phyloP scores from a whole-genome alignment of 2,797 vertebrate genomes.

The Tolypeutes matacus region DNA sequence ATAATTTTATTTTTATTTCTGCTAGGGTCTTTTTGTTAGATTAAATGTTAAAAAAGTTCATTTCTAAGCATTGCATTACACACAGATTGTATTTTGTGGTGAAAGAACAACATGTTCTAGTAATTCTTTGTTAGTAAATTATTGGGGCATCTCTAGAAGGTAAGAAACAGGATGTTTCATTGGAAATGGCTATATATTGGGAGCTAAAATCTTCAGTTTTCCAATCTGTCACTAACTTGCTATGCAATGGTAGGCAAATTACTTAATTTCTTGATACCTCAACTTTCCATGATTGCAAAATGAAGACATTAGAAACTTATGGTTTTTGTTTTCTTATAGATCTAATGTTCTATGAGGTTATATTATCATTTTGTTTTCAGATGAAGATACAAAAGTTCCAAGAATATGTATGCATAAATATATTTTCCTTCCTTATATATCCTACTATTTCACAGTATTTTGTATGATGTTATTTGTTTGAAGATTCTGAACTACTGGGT shows the following conservation, averaged over 20 bases:
- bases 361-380: neutral
- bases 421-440: neutral
- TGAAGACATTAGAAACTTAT: neutral
- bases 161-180: neutral
- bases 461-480: neutral
- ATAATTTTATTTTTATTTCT: conserved; percentile 19
- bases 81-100: neutral
- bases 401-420: neutral
- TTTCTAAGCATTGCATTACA: neutral
- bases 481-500: neutral
- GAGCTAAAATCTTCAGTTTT: neutral
- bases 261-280: neutral
- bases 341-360: neutral
- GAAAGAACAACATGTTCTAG: neutral
- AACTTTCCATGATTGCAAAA: neutral
- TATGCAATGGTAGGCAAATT: neutral
- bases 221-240: neutral
- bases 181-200: neutral
- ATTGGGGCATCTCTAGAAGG: neutral
- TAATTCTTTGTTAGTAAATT: neutral
- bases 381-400: neutral
- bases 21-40: neutral
- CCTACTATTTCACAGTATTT: neutral
- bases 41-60: neutral
- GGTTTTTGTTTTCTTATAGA: neutral